Evolutionary conservation across 1,140 invertebrate genomes (phyloP).

Genomic region (Antheraea mylitta): DNA sequence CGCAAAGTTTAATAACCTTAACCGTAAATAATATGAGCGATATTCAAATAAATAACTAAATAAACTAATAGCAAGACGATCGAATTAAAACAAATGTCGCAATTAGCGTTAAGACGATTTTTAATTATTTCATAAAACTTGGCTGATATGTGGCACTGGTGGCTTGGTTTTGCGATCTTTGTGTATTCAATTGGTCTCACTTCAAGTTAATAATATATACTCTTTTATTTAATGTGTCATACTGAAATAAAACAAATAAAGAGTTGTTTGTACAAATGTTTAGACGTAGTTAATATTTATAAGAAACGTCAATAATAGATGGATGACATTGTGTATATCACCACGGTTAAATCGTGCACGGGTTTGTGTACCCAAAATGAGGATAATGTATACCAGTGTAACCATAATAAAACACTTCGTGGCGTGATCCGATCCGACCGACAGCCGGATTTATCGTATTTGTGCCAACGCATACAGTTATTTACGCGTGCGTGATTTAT

Average conservation of each 20-base stretch:
- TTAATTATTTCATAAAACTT: too few species aligned
- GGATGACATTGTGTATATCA: neutral
- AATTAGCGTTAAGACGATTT: too few species aligned
- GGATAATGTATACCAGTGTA: neutral
- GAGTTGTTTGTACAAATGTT: neutral
- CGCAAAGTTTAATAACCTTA: too few species aligned
- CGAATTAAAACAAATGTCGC: too few species aligned
- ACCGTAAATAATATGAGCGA: too few species aligned
- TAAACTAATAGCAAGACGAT: too few species aligned
- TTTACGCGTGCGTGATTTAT: constrained; percentile 39
- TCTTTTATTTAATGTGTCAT: neutral
- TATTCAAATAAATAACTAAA: too few species aligned
- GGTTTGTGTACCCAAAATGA: neutral
- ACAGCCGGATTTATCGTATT: constrained; percentile 16
- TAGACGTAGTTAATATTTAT: neutral
- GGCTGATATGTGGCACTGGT: too few species aligned
- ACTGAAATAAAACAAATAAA: neutral
- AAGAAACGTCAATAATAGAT: neutral
- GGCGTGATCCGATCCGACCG: constrained; percentile 10
- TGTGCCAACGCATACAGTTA: constrained; percentile 25
- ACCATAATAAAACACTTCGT: neutral
- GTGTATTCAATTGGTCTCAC: neutral
- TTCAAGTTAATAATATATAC: neutral
- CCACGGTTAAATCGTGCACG: neutral
- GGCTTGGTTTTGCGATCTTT: neutral